phyloP scores from a whole-genome alignment of 2,113 vertebrate genomes.

The Athene cunicularia region DNA sequence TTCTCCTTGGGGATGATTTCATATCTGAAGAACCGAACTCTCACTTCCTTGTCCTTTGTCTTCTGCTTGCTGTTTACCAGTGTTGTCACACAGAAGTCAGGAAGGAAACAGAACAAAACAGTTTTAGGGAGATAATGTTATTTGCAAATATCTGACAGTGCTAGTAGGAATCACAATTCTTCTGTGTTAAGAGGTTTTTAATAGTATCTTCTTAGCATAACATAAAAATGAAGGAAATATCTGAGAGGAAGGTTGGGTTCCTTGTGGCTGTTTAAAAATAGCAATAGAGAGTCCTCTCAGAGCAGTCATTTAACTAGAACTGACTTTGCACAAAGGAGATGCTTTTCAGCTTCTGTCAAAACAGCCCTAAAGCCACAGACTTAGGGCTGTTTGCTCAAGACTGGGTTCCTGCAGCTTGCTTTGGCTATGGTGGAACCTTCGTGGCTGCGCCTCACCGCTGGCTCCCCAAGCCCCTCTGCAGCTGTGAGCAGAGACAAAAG shows the following conservation, averaged over 20 bases:
- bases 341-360: background rate
- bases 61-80: background rate
- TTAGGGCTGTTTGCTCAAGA: background rate
- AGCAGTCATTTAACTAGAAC: background rate
- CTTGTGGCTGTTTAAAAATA: background rate
- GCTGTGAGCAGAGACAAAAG: background rate
- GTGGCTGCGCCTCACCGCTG: background rate
- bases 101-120: constrained; percentile 16
- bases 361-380: background rate
- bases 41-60: constrained; percentile 29
- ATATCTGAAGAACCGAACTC: background rate
- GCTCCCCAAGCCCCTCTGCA: fast-evolving
- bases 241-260: background rate
- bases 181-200: background rate
- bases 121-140: background rate
- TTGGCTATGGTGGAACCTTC: background rate
- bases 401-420: background rate
- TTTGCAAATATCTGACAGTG: background rate
- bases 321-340: background rate
- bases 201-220: background rate
- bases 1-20: constrained; percentile 6
- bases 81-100: background rate
- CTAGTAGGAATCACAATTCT: background rate
- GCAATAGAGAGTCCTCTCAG: background rate
- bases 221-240: background rate